Conservation (phyloP, 1,140 invertebrate species). For the Philaenus spumarius region DNA sequence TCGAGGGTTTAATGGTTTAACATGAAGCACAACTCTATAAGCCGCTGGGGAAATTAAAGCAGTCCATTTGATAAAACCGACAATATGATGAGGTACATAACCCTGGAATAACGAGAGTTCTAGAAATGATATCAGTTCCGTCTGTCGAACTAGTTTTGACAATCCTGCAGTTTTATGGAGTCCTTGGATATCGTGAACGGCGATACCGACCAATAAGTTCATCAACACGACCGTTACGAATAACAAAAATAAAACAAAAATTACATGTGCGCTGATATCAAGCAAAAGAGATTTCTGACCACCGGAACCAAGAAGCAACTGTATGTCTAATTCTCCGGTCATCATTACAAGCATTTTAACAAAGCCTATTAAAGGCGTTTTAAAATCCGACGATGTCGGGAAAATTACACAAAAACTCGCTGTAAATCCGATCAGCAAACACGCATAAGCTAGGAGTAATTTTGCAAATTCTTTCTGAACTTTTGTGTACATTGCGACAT, state of each 20-base stretch:
- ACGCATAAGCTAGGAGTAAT: constrained; percentile 73
- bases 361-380: constrained; percentile 67
- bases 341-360: constrained; percentile 84
- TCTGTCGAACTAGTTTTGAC: constrained; percentile 68
- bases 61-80: constrained; percentile 63
- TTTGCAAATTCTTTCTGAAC: constrained; percentile 80
- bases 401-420: constrained; percentile 82
- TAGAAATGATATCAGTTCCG: constrained; percentile 66
- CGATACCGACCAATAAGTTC: constrained; percentile 73
- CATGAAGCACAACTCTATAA: constrained; percentile 66
- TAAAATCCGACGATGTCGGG: constrained; percentile 68
- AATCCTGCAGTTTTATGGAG: constrained; percentile 67
- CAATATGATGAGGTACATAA: constrained; percentile 56
- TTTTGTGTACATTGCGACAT: constrained; percentile 80
- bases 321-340: constrained; percentile 75
- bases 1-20: constrained; percentile 69
- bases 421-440: constrained; percentile 75
- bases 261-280: constrained; percentile 62
- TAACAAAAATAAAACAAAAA: constrained; percentile 63
- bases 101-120: constrained; percentile 62
- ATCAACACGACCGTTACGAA: constrained; percentile 75
- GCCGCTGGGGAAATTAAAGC: constrained; percentile 67
- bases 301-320: constrained; percentile 55
- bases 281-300: constrained; percentile 43
- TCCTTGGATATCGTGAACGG: constrained; percentile 72